phyloP scores from a whole-genome alignment of 2,888 invertebrate genomes.

The Amphimallon solstitiale region DNA sequence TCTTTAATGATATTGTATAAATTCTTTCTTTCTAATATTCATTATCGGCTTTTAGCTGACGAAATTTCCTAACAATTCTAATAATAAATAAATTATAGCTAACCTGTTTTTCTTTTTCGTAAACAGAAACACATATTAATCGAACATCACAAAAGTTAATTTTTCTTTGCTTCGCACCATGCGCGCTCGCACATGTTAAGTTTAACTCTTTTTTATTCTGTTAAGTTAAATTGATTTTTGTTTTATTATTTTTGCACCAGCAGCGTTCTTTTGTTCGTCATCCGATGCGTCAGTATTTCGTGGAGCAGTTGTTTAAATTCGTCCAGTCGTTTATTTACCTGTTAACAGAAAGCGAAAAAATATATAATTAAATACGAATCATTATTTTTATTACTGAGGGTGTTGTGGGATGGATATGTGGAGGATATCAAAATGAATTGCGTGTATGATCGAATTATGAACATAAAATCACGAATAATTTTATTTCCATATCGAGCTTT shows the following conservation, averaged over 20 bases:
- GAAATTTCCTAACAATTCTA: no score
- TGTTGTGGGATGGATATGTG: no score
- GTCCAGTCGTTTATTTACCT: slow-evolving; percentile 20
- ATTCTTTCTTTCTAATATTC: background rate
- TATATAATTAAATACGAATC: no score
- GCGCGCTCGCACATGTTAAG: background rate
- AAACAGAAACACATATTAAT: background rate
- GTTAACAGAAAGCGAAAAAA: no score
- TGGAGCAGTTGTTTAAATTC: slow-evolving; percentile 1
- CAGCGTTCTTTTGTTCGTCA: slow-evolving; percentile 18
- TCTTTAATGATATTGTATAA: background rate
- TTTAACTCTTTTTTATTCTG: background rate
- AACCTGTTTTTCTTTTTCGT: background rate
- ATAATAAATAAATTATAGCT: background rate
- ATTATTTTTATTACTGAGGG: no score
- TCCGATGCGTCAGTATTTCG: slow-evolving; percentile 23
- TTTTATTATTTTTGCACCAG: slow-evolving; percentile 9
- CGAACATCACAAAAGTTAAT: slow-evolving; percentile 5
- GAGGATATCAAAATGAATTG: no score
- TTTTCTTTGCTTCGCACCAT: background rate
- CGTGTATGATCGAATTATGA: no score
- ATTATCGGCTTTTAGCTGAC: no score
- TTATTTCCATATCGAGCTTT: no score
- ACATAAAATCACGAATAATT: no score
- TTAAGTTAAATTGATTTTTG: slow-evolving; percentile 8